Conservation (phyloP, 2,888 invertebrate genomes). For the Drosophila pegasa region DNA sequence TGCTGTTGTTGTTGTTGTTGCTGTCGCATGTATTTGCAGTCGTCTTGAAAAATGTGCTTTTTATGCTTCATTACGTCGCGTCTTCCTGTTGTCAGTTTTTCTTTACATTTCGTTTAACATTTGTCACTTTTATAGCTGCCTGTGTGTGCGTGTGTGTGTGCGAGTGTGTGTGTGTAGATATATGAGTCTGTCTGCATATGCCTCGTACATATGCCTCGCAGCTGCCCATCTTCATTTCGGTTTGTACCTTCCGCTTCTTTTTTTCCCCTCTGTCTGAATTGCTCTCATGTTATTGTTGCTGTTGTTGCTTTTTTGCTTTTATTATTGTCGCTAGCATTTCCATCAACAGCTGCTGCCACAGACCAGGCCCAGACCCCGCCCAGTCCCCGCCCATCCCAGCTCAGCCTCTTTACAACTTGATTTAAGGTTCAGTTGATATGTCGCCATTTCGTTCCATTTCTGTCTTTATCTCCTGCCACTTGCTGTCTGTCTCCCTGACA, state of each 20-base stretch:
- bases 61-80: slow-evolving; percentile 80
- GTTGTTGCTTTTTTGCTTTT: slow-evolving; percentile 38
- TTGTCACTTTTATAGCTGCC: slow-evolving; percentile 79
- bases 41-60: slow-evolving; percentile 76
- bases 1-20: slow-evolving; percentile 12
- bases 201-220: slow-evolving; percentile 62
- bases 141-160: slow-evolving; percentile 32
- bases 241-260: slow-evolving; percentile 42
- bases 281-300: slow-evolving; percentile 36
- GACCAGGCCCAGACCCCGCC: too few species aligned
- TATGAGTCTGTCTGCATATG: slow-evolving; percentile 47
- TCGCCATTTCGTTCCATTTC: slow-evolving; percentile 47
- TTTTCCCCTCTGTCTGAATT: slow-evolving; percentile 17
- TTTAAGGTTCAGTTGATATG: slow-evolving; percentile 79
- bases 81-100: slow-evolving; percentile 80
- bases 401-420: slow-evolving; percentile 77
- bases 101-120: slow-evolving; percentile 80
- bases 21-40: slow-evolving; percentile 53
- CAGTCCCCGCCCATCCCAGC: slow-evolving; percentile 44
- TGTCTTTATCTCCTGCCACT: slow-evolving; percentile 18
- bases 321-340: slow-evolving; percentile 70
- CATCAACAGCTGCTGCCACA: slow-evolving; percentile 77
- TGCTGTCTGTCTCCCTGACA: slow-evolving; percentile 47
- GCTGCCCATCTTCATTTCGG: slow-evolving; percentile 76
- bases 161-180: slow-evolving; percentile 34